Evolutionary conservation across 2,797 vertebrate genomes (phyloP), one percentile per base, ranked within the genome.

Genomic region (Anomalospiza imberbis): DNA sequence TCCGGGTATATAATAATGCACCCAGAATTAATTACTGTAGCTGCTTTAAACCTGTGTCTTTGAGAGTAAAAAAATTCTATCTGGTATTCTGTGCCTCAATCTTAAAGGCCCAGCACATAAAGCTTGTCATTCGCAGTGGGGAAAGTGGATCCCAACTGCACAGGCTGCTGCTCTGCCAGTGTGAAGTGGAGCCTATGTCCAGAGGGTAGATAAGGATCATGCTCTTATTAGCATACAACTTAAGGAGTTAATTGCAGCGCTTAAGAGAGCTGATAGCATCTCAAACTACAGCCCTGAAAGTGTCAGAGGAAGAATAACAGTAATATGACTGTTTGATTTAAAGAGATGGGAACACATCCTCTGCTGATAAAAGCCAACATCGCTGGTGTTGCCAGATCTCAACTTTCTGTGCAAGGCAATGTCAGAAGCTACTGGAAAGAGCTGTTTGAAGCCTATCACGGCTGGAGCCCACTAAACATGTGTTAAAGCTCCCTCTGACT

Each of bases 231-330:
- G 36, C 51, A 78, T 76, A 72, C 36, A 44, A 51, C 32, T 73
- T 38, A 67, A 93, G 50, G 82, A 94, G 85, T 86, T 96, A 91
- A 81, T 88, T 81, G 82, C 82, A 76, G 77, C 0, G 2, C 77
- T 90, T 81, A 53, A 53, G 38, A 70, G 87, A 88, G 73, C 71
- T 71, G 62, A 93, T 88, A 85, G 54, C 70, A 95, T 94, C 89
- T 93, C 58, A 19, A 53, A 75, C n/a, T 85, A 62, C 75, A 63
- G 60, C 67, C 79, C 65, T 85, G 71, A 21, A 92, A 88, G 75
- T 82, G 60, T 87, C 81, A 66, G 67, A 65, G 47, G 87, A 96
- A 94, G 89, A 93, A 95, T 75, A 96, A 40, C 71, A 84, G 87
- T 54, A 72, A 82, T 65, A 78, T 60, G 73, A 31, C 36, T 45